Evolutionary conservation across 2,888 invertebrate species (phyloP), one percentile per base, ranked within the genome.

Genomic region (Metalampra italica): DNA sequence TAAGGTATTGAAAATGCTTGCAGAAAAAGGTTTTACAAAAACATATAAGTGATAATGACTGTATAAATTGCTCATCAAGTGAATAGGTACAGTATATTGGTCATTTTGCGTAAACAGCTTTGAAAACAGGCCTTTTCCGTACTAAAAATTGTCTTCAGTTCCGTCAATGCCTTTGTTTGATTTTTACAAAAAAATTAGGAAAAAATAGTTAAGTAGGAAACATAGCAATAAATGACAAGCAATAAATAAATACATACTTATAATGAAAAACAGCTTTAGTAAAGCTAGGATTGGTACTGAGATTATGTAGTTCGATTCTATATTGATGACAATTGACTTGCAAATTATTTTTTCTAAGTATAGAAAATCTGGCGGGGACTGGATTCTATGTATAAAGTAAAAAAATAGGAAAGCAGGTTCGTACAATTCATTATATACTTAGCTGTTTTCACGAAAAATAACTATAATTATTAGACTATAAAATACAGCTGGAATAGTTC

Each of bases 241-340:
- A 88, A 88, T 88, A 82, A 78, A 68, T 71, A 68, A 75, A 75
- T 70, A 68, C 54, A 67, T 69, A 68, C 74, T 70, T 57, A 65
- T 63, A 65, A 66, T 64, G 22, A 75, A 69, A 66, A 68, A 69
- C 71, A 68, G 88, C 88, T 87, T 87, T 86, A 87, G 87, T 73
- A 68, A 82, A 78, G 88, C 88, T 89, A 89, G 87, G 66, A 76
- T 81, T 77, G 82, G 84, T 87, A 88, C 84, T 84, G 86, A 85
- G 62, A 62, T n/a, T 41, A 51, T 39, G 73, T 86, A 87, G 83
- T 72, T 64, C 54, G 72, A 76, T 74, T 74, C 69, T 76, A 78
- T 76, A 77, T 66, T 73, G 71, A 70, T 75, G 79, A 79, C 64
- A 57, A 69, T 67, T 63, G 60, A 66, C 68, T 72, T 68, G 79